phyloP scores from a whole-genome alignment of 2,888 invertebrate species.

The Chrysolina oricalcia region DNA sequence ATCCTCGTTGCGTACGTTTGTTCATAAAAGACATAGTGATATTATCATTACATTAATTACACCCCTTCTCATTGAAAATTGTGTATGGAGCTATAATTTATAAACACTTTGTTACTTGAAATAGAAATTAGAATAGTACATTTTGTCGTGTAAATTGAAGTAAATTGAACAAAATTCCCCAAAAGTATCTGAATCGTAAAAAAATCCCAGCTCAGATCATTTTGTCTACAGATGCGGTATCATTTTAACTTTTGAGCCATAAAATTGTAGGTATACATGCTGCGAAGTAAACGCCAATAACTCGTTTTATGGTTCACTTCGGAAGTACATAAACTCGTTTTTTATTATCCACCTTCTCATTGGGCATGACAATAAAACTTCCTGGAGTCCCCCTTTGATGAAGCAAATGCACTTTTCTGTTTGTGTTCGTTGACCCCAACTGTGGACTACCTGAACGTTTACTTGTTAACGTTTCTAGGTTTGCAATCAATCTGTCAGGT shows the following conservation, averaged over 20 bases:
- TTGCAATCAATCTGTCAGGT: conserved; percentile 15
- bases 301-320: conserved; percentile 6
- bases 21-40: too few species aligned
- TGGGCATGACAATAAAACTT: conserved; percentile 13
- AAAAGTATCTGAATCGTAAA: neutral
- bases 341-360: conserved; percentile 15
- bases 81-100: too few species aligned
- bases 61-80: too few species aligned
- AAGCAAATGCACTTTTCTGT: neutral
- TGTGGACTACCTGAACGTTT: neutral
- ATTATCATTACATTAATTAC: too few species aligned
- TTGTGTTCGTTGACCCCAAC: neutral
- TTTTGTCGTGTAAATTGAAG: too few species aligned
- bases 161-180: neutral
- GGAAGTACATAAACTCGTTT: conserved; percentile 6
- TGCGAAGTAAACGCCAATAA: conserved; percentile 6
- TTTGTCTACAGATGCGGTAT: neutral
- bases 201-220: neutral
- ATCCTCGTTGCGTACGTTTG: too few species aligned
- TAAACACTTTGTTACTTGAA: too few species aligned
- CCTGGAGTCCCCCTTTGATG: neutral
- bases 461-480: neutral
- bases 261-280: neutral
- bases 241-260: neutral
- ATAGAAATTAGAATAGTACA: too few species aligned